Percentiles rank a stretch among this genome's conserved stretches.
These are phyloP conservation scores for Mylabris sibirica DNA, from an alignment of 2,888 invertebrate species.

Conservation along the genomic window DNA sequence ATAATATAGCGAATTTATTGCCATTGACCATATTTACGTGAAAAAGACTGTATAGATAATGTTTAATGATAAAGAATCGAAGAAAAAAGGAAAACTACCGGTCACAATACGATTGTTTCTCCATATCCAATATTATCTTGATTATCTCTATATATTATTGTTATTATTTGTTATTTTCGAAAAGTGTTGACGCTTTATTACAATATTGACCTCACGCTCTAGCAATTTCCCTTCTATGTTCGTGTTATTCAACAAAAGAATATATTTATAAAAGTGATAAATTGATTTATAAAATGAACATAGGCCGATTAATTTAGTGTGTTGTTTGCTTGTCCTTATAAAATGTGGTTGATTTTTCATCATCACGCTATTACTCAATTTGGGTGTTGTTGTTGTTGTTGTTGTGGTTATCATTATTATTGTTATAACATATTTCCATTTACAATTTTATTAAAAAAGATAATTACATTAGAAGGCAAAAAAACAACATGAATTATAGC, in stretches of 20 bases:
- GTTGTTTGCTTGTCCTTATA: slow-evolving; percentile 15
- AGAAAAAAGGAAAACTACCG: not conserved
- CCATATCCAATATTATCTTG: not conserved
- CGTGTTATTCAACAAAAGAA: slow-evolving; percentile 19
- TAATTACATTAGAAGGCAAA: not conserved
- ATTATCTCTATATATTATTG: not conserved
- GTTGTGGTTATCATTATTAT: slow-evolving; percentile 20
- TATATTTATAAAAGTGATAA: slow-evolving; percentile 22
- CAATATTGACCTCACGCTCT: slow-evolving; percentile 29
- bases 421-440: not conserved
- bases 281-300: slow-evolving; percentile 26
- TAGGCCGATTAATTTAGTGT: slow-evolving; percentile 1
- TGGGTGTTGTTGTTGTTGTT: slow-evolving; percentile 23
- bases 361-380: slow-evolving; percentile 28
- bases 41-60: no score
- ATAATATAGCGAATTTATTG: no score
- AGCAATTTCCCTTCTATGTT: slow-evolving; percentile 19
- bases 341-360: slow-evolving; percentile 17
- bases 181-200: slow-evolving; percentile 19
- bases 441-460: not conserved
- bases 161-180: slow-evolving; percentile 10
- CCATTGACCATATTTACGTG: no score
- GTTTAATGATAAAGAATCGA: not conserved
- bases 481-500: not conserved
- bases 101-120: not conserved